A percentile compares a stretch with the other conserved stretches of the same genome.
Evolutionary conservation across 2,797 vertebrate species (phyloP).

Genomic region (Periophthalmus magnuspinnatus): DNA sequence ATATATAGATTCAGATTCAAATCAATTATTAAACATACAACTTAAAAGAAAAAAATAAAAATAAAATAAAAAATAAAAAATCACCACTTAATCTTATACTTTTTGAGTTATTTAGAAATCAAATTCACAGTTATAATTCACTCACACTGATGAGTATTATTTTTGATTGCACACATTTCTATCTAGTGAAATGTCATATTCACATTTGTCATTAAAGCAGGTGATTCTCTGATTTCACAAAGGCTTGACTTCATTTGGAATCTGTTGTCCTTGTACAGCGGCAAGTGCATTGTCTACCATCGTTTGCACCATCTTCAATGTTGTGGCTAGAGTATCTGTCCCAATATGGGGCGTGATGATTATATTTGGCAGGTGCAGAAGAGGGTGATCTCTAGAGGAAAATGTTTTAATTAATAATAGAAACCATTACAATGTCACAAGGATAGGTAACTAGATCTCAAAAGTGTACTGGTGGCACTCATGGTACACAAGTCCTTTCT

Average conservation of each 20-base stretch:
- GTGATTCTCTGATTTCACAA: slow-evolving; percentile 7
- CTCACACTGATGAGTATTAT: background rate
- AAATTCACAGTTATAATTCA: background rate
- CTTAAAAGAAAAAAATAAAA: background rate
- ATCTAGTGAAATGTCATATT: background rate
- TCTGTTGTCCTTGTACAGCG: slow-evolving; percentile 55
- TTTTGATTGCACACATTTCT: background rate
- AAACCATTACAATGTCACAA: background rate
- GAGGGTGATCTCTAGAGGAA: slow-evolving; percentile 69
- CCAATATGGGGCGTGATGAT: slow-evolving; percentile 71
- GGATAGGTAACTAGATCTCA: background rate
- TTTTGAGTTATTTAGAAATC: background rate
- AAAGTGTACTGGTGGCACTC: background rate
- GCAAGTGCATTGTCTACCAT: slow-evolving; percentile 71
- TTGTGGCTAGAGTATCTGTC: slow-evolving; percentile 55
- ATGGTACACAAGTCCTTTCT: too few species aligned
- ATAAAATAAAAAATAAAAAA: too few species aligned
- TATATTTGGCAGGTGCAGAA: slow-evolving; percentile 73
- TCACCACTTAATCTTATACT: too few species aligned
- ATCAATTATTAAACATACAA: background rate
- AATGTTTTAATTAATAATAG: background rate
- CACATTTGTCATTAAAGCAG: background rate
- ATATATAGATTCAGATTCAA: background rate
- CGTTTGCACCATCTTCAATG: slow-evolving; percentile 56
- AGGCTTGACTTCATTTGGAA: slow-evolving; percentile 66